Evolutionary conservation across 2,888 invertebrate species (phyloP).

Genomic region (Caradrina clavipalpis): DNA sequence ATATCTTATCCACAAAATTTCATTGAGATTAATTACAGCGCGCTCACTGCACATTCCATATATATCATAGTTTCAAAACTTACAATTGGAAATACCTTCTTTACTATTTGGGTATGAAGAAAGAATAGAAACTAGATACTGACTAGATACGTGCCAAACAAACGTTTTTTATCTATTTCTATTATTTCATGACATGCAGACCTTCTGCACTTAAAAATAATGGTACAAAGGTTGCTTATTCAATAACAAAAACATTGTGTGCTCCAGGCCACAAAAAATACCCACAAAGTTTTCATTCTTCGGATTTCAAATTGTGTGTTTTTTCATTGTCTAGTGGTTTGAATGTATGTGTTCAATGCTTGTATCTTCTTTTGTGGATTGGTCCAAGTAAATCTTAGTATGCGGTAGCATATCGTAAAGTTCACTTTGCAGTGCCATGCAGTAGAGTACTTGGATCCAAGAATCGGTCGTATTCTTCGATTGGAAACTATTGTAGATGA

Average conservation of each 20-base stretch:
- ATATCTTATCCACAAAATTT: no score
- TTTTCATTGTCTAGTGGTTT: background rate
- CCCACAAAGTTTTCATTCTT: background rate
- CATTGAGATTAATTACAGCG: no score
- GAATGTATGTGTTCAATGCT: background rate
- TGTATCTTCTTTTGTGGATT: background rate
- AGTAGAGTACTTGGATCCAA: conserved; percentile 4
- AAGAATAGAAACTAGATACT: no score
- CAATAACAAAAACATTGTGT: no score
- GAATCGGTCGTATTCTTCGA: background rate
- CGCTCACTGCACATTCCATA: no score
- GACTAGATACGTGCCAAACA: no score
- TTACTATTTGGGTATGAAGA: background rate
- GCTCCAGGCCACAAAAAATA: no score
- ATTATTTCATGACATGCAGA: no score
- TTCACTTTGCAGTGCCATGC: conserved; percentile 2
- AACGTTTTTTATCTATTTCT: no score
- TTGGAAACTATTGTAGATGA: conserved; percentile 1
- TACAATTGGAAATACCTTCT: background rate
- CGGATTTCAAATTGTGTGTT: background rate
- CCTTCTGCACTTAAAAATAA: no score
- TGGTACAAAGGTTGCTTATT: no score
- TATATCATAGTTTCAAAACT: background rate
- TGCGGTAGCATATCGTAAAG: background rate
- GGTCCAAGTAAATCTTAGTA: conserved; percentile 6